Percentiles rank a stretch among this genome's conserved stretches.
phyloP scores from a whole-genome alignment of 2,797 vertebrate species.

The Odontamblyopus lacepedii region DNA sequence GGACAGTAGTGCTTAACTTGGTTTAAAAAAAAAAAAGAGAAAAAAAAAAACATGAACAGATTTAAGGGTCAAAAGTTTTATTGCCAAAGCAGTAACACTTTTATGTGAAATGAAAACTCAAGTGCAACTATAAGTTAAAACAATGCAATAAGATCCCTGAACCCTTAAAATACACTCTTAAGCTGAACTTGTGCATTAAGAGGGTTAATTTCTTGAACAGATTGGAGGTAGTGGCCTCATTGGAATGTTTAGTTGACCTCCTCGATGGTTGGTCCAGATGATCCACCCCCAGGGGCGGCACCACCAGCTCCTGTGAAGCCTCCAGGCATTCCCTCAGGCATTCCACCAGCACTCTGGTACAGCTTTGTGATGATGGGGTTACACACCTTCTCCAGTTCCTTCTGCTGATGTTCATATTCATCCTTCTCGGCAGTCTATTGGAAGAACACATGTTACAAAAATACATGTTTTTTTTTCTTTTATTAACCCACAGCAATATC shows the following conservation, averaged over 20 bases:
- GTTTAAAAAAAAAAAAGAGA: too few species aligned
- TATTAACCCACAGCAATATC: neutral
- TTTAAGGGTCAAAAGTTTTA: constrained; percentile 55
- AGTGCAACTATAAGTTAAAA: constrained; percentile 42
- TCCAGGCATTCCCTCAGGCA: constrained; percentile 89
- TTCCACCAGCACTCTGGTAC: constrained; percentile 83
- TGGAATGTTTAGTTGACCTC: constrained; percentile 79
- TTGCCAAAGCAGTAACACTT: constrained; percentile 53
- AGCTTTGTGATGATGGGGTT: constrained; percentile 85
- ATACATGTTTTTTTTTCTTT: too few species aligned
- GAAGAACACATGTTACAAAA: neutral
- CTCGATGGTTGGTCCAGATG: constrained; percentile 84
- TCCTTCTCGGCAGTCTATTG: constrained; percentile 81
- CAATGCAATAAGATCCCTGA: constrained; percentile 46
- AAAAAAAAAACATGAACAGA: too few species aligned
- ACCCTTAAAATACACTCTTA: constrained; percentile 64
- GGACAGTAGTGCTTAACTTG: too few species aligned
- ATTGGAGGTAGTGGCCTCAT: constrained; percentile 43
- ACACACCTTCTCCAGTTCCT: constrained; percentile 84
- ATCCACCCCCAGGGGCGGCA: constrained; percentile 77
- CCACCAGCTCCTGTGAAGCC: constrained; percentile 82
- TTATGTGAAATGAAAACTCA: constrained; percentile 21
- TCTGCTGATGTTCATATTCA: constrained; percentile 84
- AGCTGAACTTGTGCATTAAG: constrained; percentile 47
- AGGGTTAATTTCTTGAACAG: constrained; percentile 66